Base-by-base conservation (phyloP, 1,140 invertebrate genomes). In the Thalassaphorura encarpata region DNA sequence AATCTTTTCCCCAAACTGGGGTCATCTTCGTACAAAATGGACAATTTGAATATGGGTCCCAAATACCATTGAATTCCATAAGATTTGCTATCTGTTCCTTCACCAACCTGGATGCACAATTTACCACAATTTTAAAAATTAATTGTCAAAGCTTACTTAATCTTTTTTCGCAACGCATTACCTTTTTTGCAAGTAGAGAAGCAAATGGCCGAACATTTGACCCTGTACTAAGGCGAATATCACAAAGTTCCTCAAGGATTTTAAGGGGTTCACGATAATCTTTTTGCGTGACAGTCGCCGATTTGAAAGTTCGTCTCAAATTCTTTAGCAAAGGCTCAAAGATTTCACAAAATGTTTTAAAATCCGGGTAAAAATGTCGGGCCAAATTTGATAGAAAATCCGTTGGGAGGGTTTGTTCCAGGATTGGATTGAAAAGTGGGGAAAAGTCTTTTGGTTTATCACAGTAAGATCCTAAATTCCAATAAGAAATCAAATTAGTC, bases 1-100 rank as follows among this genome's bases (percentile, higher is more conserved):
- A 81, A 80, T 67, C 80, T 75, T 56, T 79, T 78, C 0, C 83
- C 85, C 15, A 90, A 79, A 62, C 82, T 81, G 0, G 84, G 80
- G 69, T 92, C 87, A 70, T 97, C 93, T 70, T 96, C 91, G 27
- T 86, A 88, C 69, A 96, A 94, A 0, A 94, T 77, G 0, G 91
- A 94, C 0, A 95, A 78, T 8, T 81, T 81, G 26, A 97, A 74
- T 69, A 97, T 96, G 0, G 91, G 88, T 24, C 90, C 91, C 0
- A 97, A 76, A 63, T 83, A 91, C 28, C 88, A 86, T 11, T 13
- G 16, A 3, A 83, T 81, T 52, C 81, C 80, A 11, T 36, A 36
- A 11, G n/a, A 36, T 11, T n/a, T 36, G 11, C 33, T 36, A 1
- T 85, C 80, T 23, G 95, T 74, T 70, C 96, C 91, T 16, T 86